Conservation (phyloP, 2,888 invertebrate species). For the Rapana venosa region DNA sequence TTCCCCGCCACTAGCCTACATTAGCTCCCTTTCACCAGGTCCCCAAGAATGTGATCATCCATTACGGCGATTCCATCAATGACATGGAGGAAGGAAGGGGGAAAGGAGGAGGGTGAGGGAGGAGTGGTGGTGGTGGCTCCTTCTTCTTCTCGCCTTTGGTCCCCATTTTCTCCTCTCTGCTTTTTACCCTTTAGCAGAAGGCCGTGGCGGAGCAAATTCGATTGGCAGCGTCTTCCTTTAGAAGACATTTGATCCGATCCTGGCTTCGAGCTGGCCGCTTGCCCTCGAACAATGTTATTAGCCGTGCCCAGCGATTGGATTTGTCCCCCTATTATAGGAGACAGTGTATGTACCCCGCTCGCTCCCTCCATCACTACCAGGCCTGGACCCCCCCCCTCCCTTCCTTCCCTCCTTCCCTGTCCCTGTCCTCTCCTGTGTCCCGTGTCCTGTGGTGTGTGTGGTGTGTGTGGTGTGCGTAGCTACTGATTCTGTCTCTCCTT, state of each 20-base stretch:
- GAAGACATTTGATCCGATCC: conserved; percentile 43
- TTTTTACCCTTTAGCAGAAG: conserved; percentile 37
- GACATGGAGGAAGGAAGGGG: background rate
- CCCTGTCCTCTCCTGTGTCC: no score
- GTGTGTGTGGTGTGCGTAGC: no score
- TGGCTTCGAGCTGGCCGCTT: conserved; percentile 26
- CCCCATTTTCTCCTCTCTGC: conserved; percentile 32
- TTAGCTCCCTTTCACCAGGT: background rate
- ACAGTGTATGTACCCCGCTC: conserved; percentile 9
- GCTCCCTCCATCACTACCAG: background rate
- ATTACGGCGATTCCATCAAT: conserved; percentile 33
- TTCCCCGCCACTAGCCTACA: background rate
- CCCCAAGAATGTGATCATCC: background rate
- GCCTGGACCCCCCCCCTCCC: no score
- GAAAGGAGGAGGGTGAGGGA: background rate
- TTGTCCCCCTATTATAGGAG: conserved; percentile 39
- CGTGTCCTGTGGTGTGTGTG: no score
- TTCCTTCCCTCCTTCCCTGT: no score
- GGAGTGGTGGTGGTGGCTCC: background rate
- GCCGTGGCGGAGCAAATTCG: conserved; percentile 32
- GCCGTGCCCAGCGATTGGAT: conserved; percentile 37
- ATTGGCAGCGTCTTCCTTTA: conserved; percentile 38
- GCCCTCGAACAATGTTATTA: conserved; percentile 40
- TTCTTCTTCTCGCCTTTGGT: background rate
- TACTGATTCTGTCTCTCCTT: no score